A percentile compares a stretch with the other conserved stretches of the same genome.
Conservation (phyloP, 1,140 invertebrate species). For the Heliconius melpomene region DNA sequence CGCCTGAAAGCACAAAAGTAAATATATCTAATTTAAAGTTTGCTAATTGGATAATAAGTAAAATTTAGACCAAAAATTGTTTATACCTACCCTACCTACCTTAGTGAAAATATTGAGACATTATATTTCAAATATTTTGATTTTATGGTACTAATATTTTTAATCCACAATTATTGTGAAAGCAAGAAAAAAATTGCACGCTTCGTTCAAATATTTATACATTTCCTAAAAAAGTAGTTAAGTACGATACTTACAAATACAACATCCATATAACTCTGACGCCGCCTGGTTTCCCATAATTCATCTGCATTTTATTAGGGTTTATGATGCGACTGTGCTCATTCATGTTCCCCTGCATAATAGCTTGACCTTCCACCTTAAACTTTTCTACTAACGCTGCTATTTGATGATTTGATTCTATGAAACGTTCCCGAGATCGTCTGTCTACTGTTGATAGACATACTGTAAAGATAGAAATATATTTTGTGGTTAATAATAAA, state of each 20-base stretch:
- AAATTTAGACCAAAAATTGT: no score
- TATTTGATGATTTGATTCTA: conserved; percentile 96
- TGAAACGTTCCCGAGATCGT: conserved; percentile 91
- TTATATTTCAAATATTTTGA: no score
- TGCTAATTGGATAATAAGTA: background rate
- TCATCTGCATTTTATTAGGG: conserved; percentile 85
- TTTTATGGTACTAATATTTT: no score
- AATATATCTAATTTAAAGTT: background rate
- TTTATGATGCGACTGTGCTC: conserved; percentile 74
- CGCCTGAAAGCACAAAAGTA: conserved; percentile 81
- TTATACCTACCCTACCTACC: no score
- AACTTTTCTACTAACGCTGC: conserved; percentile 95
- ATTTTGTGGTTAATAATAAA: background rate
- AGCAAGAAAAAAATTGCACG: no score
- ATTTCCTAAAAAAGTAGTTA: background rate
- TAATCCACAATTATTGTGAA: no score
- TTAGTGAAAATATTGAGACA: no score
- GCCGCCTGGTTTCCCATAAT: conserved; percentile 87
- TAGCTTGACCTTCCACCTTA: conserved; percentile 86
- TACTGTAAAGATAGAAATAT: conserved; percentile 81
- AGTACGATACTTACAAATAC: conserved; percentile 85
- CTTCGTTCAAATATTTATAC: background rate
- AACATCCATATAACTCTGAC: conserved; percentile 88
- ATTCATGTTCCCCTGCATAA: conserved; percentile 69
- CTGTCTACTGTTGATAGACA: conserved; percentile 96